Evolutionary conservation across 2,888 invertebrate species (phyloP), one percentile per base, ranked within the genome.

Genomic region (Pristionchus mayeri): DNA sequence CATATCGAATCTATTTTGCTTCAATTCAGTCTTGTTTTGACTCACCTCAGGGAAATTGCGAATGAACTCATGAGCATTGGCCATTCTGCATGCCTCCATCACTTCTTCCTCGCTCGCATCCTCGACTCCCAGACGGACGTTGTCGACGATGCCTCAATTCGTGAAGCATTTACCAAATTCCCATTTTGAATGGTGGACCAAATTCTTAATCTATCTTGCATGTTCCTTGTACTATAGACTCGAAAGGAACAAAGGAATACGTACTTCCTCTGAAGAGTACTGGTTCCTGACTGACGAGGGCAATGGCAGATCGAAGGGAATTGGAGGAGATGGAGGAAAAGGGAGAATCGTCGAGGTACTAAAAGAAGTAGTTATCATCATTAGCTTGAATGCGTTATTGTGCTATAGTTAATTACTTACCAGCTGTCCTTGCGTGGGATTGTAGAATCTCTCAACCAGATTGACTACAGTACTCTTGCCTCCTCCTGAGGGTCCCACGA

Each of bases 261-360:
- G 7, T 30, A 52, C 78, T 78, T 78, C 78, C 78, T 78, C 78
- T 96, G 93, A 97, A 97, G 0, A 97, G 94, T 0, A 96, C 95
- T 0, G 97, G 97, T 92, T 97, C 97, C 94, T 97, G 97, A 3
- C 96, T 96, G 1, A 97, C 97, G 87, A 97, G 96, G 3, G 97
- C 97, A 85, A 97, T 95, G 87, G 96, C 95, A 75, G 95, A 94
- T 85, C 97, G 94, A 18, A 96, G 93, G 81, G 95, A 95, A 0
- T 94, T 91, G 30, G 96, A 91, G 0, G 96, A 95, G 90, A 96
- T 93, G 48, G 95, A 94, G 87, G 95, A 95, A 48, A 96, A 94
- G 90, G 96, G 88, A 76, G 88, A 80, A 52, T 89, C 91, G 87
- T 93, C 93, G 6, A 93, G 80, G 4, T 40, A 71, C 71, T 71